Evolutionary conservation across 2,888 invertebrate genomes (phyloP).

Genomic region (Hirudinaria manillensis): DNA sequence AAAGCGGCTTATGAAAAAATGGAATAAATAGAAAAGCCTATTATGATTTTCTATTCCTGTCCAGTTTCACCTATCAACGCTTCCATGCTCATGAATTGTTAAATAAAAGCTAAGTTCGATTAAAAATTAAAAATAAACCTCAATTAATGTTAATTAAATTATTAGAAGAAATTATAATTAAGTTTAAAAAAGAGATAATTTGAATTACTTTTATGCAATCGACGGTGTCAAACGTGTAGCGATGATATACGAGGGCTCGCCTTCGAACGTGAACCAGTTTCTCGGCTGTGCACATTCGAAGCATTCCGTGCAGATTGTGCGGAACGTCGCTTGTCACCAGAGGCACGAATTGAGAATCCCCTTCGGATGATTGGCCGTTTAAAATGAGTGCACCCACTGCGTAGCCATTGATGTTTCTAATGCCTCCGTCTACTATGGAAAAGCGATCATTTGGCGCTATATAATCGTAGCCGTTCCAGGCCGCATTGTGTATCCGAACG

Average conservation of each 20-base stretch:
- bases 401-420: conserved; percentile 30
- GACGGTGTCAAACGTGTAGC: conserved; percentile 89
- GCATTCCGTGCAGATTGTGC: conserved; percentile 82
- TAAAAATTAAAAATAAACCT: too few relatives aligned
- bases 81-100: too few relatives aligned
- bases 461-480: conserved; percentile 84
- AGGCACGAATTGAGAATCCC: conserved; percentile 32
- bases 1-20: too few relatives aligned
- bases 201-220: conserved; percentile 89
- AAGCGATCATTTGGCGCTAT: conserved; percentile 71
- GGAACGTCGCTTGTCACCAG: conserved; percentile 60
- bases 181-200: too few relatives aligned
- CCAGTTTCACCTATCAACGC: too few relatives aligned
- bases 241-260: conserved; percentile 83
- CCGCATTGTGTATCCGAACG: conserved; percentile 76
- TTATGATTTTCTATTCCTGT: too few relatives aligned
- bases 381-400: conserved; percentile 30
- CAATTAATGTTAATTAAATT: too few relatives aligned
- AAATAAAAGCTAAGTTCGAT: too few relatives aligned
- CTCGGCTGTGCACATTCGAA: conserved; percentile 93
- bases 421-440: conserved; percentile 17
- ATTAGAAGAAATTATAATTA: too few relatives aligned
- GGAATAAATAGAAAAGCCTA: too few relatives aligned
- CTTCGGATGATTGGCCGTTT: conserved; percentile 33
- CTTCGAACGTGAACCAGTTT: conserved; percentile 82